A percentile compares a stretch with the other conserved stretches of the same genome.
Conservation (phyloP, 2,113 vertebrate genomes). For the Connochaetes taurinus region DNA sequence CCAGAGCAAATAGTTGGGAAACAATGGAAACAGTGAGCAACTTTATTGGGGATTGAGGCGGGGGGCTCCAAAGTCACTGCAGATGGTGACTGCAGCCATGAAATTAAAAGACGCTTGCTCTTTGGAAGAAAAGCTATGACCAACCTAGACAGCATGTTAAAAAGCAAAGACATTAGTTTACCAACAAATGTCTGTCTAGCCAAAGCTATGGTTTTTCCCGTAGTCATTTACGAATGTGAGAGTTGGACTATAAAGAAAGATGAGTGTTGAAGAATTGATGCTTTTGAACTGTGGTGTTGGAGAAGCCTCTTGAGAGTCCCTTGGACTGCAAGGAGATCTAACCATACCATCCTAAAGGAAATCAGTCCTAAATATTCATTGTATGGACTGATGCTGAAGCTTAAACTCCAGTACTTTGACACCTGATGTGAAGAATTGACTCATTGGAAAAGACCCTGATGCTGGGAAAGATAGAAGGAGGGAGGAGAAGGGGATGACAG, state of each 20-base stretch:
- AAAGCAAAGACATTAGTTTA: not conserved
- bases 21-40: not conserved
- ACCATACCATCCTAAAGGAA: not conserved
- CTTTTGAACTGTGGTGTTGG: not conserved
- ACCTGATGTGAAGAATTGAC: not conserved
- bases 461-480: not conserved
- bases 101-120: not conserved
- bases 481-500: not conserved
- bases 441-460: not conserved
- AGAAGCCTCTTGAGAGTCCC: not conserved
- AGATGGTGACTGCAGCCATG: not conserved
- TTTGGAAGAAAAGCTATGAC: not conserved
- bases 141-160: not conserved
- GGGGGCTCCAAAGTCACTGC: not conserved
- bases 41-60: accelerated
- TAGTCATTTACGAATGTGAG: not conserved
- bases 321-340: not conserved
- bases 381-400: not conserved
- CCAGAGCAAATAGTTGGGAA: no score
- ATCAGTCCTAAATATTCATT: not conserved
- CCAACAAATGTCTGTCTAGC: not conserved
- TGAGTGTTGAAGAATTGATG: not conserved
- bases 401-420: not conserved
- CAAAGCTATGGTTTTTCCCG: not conserved
- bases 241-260: not conserved